phyloP scores from a whole-genome alignment of 2,797 vertebrate species.

The Ispidina lecontei region DNA sequence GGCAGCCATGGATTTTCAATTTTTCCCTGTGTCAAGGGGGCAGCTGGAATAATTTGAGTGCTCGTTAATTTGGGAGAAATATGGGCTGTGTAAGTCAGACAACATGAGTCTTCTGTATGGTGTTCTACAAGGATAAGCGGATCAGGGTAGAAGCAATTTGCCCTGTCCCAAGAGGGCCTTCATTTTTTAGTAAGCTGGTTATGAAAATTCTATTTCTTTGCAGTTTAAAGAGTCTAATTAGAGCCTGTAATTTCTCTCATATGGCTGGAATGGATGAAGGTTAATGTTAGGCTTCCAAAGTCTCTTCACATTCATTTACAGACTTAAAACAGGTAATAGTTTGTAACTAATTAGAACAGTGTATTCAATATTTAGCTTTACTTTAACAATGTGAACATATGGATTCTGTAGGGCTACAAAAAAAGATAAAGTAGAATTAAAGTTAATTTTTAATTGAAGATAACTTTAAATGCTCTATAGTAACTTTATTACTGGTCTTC shows the following conservation, averaged over 20 bases:
- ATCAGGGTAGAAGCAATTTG: constrained; percentile 82
- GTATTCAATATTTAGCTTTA: constrained; percentile 82
- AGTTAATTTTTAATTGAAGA: constrained; percentile 81
- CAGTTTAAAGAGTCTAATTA: constrained; percentile 86
- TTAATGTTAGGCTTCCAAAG: constrained; percentile 81
- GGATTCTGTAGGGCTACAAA: constrained; percentile 54
- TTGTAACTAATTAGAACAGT: constrained; percentile 82
- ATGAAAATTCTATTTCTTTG: constrained; percentile 87
- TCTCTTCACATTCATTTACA: constrained; percentile 82
- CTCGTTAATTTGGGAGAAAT: constrained; percentile 84
- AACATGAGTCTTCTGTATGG: constrained; percentile 74
- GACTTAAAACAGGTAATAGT: constrained; percentile 85
- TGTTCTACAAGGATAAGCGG: constrained; percentile 78
- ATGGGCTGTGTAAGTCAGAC: constrained; percentile 79
- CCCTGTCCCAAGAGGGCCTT: constrained; percentile 76
- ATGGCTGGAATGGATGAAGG: constrained; percentile 79
- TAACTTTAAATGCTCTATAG: constrained; percentile 70
- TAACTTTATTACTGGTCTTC: constrained; percentile 43
- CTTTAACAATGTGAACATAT: constrained; percentile 71
- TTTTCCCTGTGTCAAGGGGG: constrained; percentile 81
- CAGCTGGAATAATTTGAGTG: constrained; percentile 83
- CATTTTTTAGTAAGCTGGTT: constrained; percentile 83
- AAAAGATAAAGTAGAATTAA: constrained; percentile 65
- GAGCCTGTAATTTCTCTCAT: constrained; percentile 80
- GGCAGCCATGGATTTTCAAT: constrained; percentile 81